Evolutionary conservation across 2,888 invertebrate species (phyloP).

Genomic region (Spilosoma lubricipeda): DNA sequence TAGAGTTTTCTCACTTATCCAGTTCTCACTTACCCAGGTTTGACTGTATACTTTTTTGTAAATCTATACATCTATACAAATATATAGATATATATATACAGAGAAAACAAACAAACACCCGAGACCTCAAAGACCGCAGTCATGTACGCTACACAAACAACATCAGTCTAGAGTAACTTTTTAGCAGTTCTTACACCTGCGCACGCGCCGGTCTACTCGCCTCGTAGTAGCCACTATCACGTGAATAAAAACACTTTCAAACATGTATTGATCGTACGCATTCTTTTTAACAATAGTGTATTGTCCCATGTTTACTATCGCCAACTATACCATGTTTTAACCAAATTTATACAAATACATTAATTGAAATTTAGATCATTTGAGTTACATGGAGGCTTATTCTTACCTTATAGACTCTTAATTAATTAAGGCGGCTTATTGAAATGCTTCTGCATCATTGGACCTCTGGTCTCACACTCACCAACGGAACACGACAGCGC

Average conservation of each 20-base stretch:
- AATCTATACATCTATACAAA: no score
- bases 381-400: background rate
- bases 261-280: slow-evolving; percentile 26
- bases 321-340: slow-evolving; percentile 38
- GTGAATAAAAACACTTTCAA: background rate
- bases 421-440: no score
- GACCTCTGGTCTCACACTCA: no score
- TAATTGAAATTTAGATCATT: background rate
- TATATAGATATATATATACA: no score
- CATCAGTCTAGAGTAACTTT: background rate
- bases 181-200: background rate
- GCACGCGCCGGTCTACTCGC: background rate
- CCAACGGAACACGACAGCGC: no score
- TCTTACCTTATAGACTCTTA: background rate
- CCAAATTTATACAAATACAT: slow-evolving; percentile 28
- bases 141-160: no score
- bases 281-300: slow-evolving; percentile 52
- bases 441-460: no score
- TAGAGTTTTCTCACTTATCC: no score
- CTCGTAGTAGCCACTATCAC: background rate
- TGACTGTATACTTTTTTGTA: no score
- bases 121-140: no score
- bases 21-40: no score
- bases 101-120: no score
- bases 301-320: slow-evolving; percentile 51